These are phyloP conservation scores for Colistium nudipinnis DNA, from an alignment of 2,113 vertebrate species.

Conservation along the genomic window DNA sequence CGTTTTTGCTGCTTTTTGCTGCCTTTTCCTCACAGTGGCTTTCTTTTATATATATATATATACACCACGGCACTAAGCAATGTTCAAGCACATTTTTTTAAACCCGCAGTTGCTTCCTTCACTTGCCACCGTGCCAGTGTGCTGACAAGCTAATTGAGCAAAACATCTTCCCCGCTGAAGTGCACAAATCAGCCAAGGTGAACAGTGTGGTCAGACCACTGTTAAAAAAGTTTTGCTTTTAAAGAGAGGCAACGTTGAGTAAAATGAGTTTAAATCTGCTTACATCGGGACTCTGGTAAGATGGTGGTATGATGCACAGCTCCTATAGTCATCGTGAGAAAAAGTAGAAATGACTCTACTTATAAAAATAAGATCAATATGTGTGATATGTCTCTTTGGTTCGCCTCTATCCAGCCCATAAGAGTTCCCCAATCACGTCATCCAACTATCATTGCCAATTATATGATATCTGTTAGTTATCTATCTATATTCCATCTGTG, in stretches of 20 bases:
- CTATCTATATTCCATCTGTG: slow-evolving; percentile 20
- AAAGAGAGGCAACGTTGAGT: background rate
- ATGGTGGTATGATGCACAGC: background rate
- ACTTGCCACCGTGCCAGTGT: background rate
- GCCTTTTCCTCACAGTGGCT: too few species aligned
- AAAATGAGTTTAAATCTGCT: slow-evolving; percentile 14
- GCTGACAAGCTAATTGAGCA: background rate
- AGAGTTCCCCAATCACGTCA: slow-evolving; percentile 12
- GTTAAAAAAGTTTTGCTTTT: background rate
- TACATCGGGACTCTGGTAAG: slow-evolving; percentile 12
- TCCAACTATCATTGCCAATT: slow-evolving; percentile 18
- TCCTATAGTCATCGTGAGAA: slow-evolving; percentile 6
- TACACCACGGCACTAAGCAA: background rate
- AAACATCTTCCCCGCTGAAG: slow-evolving; percentile 2
- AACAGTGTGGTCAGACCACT: background rate
- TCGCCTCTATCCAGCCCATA: slow-evolving; percentile 25
- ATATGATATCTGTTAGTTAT: slow-evolving; percentile 6
- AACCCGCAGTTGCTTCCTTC: background rate
- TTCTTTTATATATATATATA: too few species aligned
- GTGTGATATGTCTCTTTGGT: slow-evolving; percentile 3
- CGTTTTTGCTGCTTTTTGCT: background rate
- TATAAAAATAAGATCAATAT: slow-evolving; percentile 22
- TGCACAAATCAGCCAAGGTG: background rate
- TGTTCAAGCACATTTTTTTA: background rate
- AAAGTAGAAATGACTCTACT: background rate